These are phyloP conservation scores for Philopedon plagiatum DNA, from an alignment of 2,888 invertebrate genomes.

Conservation along the genomic window DNA sequence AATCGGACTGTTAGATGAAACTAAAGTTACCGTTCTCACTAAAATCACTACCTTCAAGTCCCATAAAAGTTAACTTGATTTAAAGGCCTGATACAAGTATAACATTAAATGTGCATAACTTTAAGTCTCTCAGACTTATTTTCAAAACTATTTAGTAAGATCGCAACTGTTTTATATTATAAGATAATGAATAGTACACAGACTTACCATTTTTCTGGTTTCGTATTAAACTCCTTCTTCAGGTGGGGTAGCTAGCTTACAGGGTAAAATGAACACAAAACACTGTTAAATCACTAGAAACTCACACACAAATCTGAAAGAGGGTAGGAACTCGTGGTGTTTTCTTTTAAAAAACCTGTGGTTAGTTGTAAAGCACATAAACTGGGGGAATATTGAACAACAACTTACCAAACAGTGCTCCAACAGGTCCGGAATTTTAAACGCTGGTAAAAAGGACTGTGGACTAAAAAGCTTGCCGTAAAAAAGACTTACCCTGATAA, in stretches of 20 bases:
- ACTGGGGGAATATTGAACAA: neutral
- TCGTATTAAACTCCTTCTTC: neutral
- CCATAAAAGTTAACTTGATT: too few species aligned
- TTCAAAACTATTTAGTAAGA: neutral
- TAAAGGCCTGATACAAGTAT: too few species aligned
- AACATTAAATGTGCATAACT: too few species aligned
- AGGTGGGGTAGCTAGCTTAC: neutral
- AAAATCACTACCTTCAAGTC: too few species aligned
- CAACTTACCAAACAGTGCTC: conserved; percentile 5
- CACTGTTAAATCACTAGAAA: conserved; percentile 14
- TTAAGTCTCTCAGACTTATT: too few species aligned
- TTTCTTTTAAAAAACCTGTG: neutral
- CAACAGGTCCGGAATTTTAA: neutral
- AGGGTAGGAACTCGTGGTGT: neutral
- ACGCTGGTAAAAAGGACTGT: neutral
- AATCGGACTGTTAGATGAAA: too few species aligned
- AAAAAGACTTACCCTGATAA: conserved; percentile 32
- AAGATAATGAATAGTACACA: neutral
- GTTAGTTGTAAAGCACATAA: neutral
- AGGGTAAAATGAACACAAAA: neutral
- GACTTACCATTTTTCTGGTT: neutral
- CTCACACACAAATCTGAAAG: neutral
- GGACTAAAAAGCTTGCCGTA: neutral
- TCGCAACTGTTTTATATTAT: conserved; percentile 1
- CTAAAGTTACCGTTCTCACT: too few species aligned